A percentile compares a stretch with the other conserved stretches of the same genome.
Evolutionary conservation across 2,113 vertebrate species (phyloP).

Genomic region (Bombycilla garrulus): DNA sequence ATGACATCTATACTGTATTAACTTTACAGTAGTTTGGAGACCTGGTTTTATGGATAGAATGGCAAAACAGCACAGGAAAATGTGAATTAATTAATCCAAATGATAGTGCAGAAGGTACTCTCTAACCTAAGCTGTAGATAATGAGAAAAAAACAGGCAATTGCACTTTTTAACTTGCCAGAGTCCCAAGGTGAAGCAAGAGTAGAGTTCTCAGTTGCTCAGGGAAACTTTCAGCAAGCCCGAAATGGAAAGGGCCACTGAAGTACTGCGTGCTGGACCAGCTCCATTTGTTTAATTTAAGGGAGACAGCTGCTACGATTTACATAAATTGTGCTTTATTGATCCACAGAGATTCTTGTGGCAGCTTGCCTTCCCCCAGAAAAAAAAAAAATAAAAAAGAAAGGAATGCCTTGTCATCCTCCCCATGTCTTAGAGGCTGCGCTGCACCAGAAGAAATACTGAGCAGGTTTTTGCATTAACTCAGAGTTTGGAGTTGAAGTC

Average conservation of each 20-base stretch:
- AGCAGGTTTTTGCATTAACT: not conserved
- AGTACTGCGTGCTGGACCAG: not conserved
- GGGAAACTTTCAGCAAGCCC: slow-evolving; percentile 1
- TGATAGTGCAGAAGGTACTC: not conserved
- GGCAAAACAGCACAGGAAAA: not conserved
- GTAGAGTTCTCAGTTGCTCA: not conserved
- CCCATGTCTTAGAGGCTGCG: not conserved
- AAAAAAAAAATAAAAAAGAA: not conserved
- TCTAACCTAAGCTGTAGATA: not conserved
- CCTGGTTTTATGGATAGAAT: not conserved
- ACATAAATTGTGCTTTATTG: slow-evolving; percentile 56
- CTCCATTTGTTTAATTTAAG: slow-evolving; percentile 54
- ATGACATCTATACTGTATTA: not conserved
- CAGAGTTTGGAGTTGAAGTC: not conserved
- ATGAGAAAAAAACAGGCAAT: not conserved
- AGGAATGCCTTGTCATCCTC: slow-evolving; percentile 17
- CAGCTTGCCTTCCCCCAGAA: slow-evolving; percentile 34
- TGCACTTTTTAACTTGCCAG: not conserved
- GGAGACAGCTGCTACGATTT: slow-evolving; percentile 48
- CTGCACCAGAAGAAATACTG: not conserved
- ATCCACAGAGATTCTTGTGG: slow-evolving; percentile 44
- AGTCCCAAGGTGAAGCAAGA: not conserved
- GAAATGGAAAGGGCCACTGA: slow-evolving; percentile 18
- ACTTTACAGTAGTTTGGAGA: not conserved
- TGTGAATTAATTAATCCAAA: not conserved